A percentile compares a stretch with the other conserved stretches of the same genome.
Evolutionary conservation across 2,113 vertebrate species (phyloP).

Genomic region (Crotalus tigris): DNA sequence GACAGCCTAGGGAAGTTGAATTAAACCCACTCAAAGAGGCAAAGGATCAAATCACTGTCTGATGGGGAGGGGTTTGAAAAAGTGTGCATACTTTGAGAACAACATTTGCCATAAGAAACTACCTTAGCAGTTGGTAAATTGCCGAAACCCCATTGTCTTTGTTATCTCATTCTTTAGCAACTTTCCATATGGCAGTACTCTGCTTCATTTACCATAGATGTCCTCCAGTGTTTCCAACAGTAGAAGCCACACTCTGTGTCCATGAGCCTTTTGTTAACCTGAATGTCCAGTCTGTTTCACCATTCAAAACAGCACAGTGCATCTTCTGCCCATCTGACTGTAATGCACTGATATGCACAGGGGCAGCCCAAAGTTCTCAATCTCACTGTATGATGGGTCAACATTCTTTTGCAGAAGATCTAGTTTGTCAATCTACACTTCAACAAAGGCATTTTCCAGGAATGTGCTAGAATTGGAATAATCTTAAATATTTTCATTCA

Average conservation of each 20-base stretch:
- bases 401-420: background rate
- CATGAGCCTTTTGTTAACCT: background rate
- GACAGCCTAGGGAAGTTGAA: constrained; percentile 7
- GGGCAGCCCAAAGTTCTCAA: background rate
- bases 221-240: background rate
- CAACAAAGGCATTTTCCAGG: constrained; percentile 16
- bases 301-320: background rate
- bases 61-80: background rate
- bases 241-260: background rate
- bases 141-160: background rate
- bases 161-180: background rate
- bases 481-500: constrained; percentile 77
- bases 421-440: background rate
- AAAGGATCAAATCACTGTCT: background rate
- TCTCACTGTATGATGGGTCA: background rate
- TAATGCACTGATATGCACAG: background rate
- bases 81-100: background rate
- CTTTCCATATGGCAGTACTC: background rate
- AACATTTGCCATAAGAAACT: rapidly evolving
- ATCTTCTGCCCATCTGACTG: background rate
- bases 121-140: rapidly evolving
- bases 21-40: background rate
- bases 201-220: background rate
- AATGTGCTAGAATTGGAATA: constrained; percentile 55
- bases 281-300: background rate